A percentile compares a stretch with the other conserved stretches of the same genome.
These are phyloP conservation scores for Solea solea DNA, from an alignment of 2,113 vertebrate genomes.

Conservation along the genomic window DNA sequence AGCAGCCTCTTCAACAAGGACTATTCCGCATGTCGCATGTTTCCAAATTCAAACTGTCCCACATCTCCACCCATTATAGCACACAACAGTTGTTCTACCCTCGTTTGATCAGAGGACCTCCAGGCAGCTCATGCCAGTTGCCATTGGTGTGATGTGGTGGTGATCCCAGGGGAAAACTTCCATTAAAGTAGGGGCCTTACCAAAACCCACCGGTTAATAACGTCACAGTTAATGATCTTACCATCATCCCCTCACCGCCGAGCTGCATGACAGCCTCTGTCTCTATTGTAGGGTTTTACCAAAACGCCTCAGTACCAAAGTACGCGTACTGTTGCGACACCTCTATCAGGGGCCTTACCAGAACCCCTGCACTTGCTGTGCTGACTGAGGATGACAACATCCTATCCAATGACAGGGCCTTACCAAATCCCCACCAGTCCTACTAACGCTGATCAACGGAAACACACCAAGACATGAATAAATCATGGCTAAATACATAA, in stretches of 20 bases:
- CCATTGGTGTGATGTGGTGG: slow-evolving; percentile 63
- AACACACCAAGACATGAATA: not conserved
- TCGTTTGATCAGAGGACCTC: slow-evolving; percentile 46
- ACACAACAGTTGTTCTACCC: slow-evolving; percentile 37
- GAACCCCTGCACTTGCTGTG: slow-evolving; percentile 55
- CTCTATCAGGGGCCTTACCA: slow-evolving; percentile 75
- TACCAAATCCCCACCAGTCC: slow-evolving; percentile 75
- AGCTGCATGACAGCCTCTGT: slow-evolving; percentile 39
- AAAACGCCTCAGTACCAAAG: slow-evolving; percentile 46
- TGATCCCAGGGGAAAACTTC: slow-evolving; percentile 29
- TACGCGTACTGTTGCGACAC: slow-evolving; percentile 33
- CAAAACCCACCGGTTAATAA: slow-evolving; percentile 35
- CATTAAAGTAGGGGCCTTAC: slow-evolving; percentile 58
- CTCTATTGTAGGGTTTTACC: slow-evolving; percentile 48
- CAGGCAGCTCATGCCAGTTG: slow-evolving; percentile 46
- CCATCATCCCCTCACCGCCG: slow-evolving; percentile 32
- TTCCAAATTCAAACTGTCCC: not conserved
- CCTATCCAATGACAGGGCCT: slow-evolving; percentile 68
- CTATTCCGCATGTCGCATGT: not conserved
- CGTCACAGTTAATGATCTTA: slow-evolving; percentile 38
- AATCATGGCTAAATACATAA: not conserved
- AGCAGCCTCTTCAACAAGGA: slow-evolving; percentile 1
- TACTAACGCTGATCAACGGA: slow-evolving; percentile 49
- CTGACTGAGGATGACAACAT: slow-evolving; percentile 45
- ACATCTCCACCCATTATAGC: slow-evolving; percentile 6